Evolutionary conservation across 92 coral and sea anemone genomes (phyloP).

Genomic region (Epizoanthus stellaris): DNA sequence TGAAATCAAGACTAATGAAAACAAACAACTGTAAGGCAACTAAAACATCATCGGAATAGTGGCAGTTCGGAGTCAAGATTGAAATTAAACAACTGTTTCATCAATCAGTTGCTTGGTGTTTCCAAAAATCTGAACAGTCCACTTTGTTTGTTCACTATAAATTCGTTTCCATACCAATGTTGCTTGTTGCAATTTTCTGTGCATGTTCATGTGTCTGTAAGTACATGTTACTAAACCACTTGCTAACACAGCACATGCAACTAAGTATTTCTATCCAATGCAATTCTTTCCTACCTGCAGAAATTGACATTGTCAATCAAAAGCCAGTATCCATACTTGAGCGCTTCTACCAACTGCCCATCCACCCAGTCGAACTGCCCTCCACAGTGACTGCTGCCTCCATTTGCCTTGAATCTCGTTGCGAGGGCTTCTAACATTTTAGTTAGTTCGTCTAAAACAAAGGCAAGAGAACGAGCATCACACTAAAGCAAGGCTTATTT

Average conservation of each 20-base stretch:
- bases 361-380: conserved; percentile 99
- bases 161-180: no score
- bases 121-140: no score
- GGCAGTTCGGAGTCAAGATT: no score
- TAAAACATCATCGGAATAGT: no score
- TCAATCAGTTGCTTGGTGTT: no score
- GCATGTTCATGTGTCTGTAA: no score
- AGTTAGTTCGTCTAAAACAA: conserved; percentile 20
- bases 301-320: conserved; percentile 97
- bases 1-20: no score
- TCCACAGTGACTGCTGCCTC: conserved; percentile 89
- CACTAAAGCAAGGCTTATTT: not conserved
- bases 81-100: no score
- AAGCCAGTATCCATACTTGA: conserved; percentile 92
- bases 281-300: conserved; percentile 77
- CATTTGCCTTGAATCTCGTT: conserved; percentile 53
- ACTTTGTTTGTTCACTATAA: no score
- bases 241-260: not conserved
- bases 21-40: no score
- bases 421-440: conserved; percentile 46
- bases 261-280: not conserved
- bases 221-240: not conserved
- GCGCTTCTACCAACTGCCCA: conserved; percentile 94
- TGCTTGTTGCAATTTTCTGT: no score
- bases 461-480: not conserved